A percentile compares a stretch with the other conserved stretches of the same genome.
Conservation (phyloP, 2,113 vertebrate species). For the Ovis aries region DNA sequence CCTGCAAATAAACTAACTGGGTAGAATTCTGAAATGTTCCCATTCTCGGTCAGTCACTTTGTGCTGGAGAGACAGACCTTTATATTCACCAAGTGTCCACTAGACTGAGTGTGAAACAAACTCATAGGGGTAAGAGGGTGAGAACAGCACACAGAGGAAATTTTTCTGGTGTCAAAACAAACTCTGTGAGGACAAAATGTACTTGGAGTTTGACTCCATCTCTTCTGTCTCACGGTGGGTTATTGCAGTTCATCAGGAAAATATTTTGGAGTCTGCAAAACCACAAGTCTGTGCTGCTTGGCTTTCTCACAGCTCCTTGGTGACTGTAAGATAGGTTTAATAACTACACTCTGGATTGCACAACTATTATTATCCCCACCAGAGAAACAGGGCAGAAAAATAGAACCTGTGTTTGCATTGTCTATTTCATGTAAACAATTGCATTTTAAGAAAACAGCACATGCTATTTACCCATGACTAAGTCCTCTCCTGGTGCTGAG, state of each 20-base stretch:
- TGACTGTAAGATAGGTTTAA: not conserved
- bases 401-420: not conserved
- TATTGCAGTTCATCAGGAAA: conserved; percentile 42
- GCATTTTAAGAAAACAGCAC: not conserved
- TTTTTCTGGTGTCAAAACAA: conserved; percentile 16
- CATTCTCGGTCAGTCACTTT: not conserved
- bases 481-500: not conserved
- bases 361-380: not conserved
- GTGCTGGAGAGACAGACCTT: not conserved
- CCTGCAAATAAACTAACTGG: not conserved
- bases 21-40: not conserved
- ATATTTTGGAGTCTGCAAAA: conserved; percentile 17
- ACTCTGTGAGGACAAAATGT: not conserved
- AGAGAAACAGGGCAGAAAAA: not conserved
- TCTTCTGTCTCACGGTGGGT: not conserved
- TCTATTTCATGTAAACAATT: not conserved
- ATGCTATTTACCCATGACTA: not conserved
- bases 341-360: not conserved
- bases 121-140: not conserved
- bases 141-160: not conserved
- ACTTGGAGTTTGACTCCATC: not conserved
- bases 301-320: conserved; percentile 1
- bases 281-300: not conserved
- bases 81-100: not conserved
- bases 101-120: not conserved